A percentile compares a stretch with the other conserved stretches of the same genome.
These are phyloP conservation scores for Danio rerio DNA, from an alignment of 2,113 vertebrate species.

Conservation along the genomic window GRCz12tu NC_133198.1:17156501-17157000, in stretches of 20 bases:
- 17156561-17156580: neutral
- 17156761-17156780: conserved; percentile 28
- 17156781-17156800: conserved; percentile 1
- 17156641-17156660: conserved; percentile 13
- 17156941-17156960: neutral
- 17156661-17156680: neutral
- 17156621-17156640: conserved; percentile 25
- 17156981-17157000: neutral
- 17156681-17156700: conserved; percentile 3
- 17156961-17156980: conserved; percentile 23
- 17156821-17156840: neutral
- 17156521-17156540: conserved; percentile 22
- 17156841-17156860: neutral
- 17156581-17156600: conserved; percentile 6
- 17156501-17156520: neutral
- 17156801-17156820: conserved; percentile 21
- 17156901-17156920: conserved; percentile 39
- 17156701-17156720: neutral
- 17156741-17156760: neutral
- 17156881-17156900: conserved; percentile 6
- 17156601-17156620: conserved; percentile 14
- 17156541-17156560: neutral
- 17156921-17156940: conserved; percentile 22
- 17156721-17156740: conserved; percentile 9
- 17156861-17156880: neutral